Base-by-base conservation (phyloP, 2,888 invertebrate genomes). In the Brenthis ino region DNA sequence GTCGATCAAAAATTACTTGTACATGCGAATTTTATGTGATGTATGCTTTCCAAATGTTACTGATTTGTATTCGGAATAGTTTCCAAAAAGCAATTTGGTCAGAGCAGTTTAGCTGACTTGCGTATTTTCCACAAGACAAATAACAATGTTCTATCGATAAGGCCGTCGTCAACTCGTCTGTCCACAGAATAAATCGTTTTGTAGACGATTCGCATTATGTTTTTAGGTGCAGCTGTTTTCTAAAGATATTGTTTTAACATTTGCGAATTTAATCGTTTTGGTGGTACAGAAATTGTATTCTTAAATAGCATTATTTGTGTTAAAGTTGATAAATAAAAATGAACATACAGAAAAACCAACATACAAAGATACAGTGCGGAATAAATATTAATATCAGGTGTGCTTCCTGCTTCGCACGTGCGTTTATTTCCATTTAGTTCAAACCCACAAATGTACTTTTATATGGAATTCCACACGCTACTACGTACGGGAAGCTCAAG, bases 71-170 rank as follows among this genome's bases (percentile, higher is more conserved):
- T 68, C 66, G 24, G 51, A 61, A 67, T 51, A 61, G 68, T 65
- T 67, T 68, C 64, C 54, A 56, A 65, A 60, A 60, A 81, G 81
- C 79, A 82, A 85, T 84, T 85, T 84, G 76, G 79, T 79, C 77
- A 80, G 76, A 81, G 80, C 80, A 80, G 83, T 86, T 87, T 83
- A 85, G 85, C 86, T 84, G 84, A 85, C 85, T 85, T 85, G 84
- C 82, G 84, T 85, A 82, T 85, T 86, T 85, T 84, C 80, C 80
- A 78, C 81, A 80, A 86, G 84, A 87, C 85, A 89, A 89, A 91
- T 88, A 89, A 87, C 87, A 87, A 70, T 87, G 87, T 85, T 83
- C 82, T 83, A 90, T 89, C 89, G 89, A 90, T 91, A 91, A 88
- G 84, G 77, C 81, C 87, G 89, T 89, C 88, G 87, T 85, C 90